A percentile compares a stretch with the other conserved stretches of the same genome.
phyloP scores from a whole-genome alignment of 2,113 vertebrate species.

The Gymnorhina tibicen region DNA sequence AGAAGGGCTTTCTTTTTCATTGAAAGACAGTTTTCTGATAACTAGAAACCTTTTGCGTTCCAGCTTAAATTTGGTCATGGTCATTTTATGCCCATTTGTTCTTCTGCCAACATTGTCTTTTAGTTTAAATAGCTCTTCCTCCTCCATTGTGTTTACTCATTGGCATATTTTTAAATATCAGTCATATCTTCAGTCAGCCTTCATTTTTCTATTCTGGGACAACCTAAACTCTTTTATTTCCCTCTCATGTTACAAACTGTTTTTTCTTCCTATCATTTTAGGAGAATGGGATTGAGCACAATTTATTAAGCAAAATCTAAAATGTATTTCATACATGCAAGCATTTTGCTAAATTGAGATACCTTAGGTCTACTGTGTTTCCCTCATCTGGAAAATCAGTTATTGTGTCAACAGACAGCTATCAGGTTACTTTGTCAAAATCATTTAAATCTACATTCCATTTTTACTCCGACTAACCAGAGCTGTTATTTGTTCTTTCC shows the following conservation, averaged over 20 bases:
- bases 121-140: slow-evolving; percentile 65
- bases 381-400: neutral
- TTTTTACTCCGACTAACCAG: neutral
- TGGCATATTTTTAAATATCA: slow-evolving; percentile 54
- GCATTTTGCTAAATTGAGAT: neutral
- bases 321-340: neutral
- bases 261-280: neutral
- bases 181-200: slow-evolving; percentile 25
- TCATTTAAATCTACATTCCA: neutral
- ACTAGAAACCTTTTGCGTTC: neutral
- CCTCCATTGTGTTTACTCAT: slow-evolving; percentile 53
- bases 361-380: neutral
- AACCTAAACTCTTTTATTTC: neutral
- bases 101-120: slow-evolving; percentile 64
- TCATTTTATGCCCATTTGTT: slow-evolving; percentile 58
- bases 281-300: neutral
- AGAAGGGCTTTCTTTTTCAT: neutral
- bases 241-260: neutral
- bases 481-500: neutral
- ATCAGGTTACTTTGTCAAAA: neutral
- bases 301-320: neutral
- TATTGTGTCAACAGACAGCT: neutral
- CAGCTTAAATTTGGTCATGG: slow-evolving; percentile 50
- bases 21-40: slow-evolving; percentile 18
- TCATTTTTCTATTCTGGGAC: slow-evolving; percentile 48